Conservation (phyloP, 2,113 vertebrate genomes). For the Corythornis madagascariensis region DNA sequence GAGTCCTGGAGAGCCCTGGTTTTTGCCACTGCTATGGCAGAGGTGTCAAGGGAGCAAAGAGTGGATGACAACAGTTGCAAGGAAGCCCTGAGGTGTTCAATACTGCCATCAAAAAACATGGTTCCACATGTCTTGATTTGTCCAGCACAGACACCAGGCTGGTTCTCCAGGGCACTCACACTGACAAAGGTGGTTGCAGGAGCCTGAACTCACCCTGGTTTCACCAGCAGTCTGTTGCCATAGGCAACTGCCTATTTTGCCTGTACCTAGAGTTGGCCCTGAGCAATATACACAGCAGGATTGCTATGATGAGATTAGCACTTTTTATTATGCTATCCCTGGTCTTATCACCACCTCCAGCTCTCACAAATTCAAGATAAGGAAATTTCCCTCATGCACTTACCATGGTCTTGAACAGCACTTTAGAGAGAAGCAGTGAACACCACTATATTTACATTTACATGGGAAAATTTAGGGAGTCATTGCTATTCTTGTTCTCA, state of each 20-base stretch:
- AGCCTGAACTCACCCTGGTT: slow-evolving; percentile 38
- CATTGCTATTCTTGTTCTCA: background rate
- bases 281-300: slow-evolving; percentile 33
- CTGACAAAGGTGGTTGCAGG: background rate
- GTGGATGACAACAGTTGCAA: background rate
- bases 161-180: background rate
- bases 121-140: background rate
- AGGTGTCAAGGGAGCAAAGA: background rate
- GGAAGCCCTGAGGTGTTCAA: background rate
- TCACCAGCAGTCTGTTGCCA: slow-evolving; percentile 52
- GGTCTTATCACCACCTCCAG: slow-evolving; percentile 61
- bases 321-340: slow-evolving; percentile 43
- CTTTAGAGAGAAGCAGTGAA: background rate
- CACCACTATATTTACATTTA: background rate
- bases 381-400: slow-evolving; percentile 45
- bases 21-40: background rate
- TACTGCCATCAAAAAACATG: background rate
- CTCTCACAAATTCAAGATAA: slow-evolving; percentile 51
- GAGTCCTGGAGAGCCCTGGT: background rate
- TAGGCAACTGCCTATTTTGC: slow-evolving; percentile 66
- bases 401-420: slow-evolving; percentile 30
- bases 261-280: slow-evolving; percentile 47
- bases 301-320: slow-evolving; percentile 59
- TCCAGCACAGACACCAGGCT: background rate
- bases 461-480: slow-evolving; percentile 37